phyloP scores from a whole-genome alignment of 2,888 invertebrate genomes.

The Ligdia adustata region DNA sequence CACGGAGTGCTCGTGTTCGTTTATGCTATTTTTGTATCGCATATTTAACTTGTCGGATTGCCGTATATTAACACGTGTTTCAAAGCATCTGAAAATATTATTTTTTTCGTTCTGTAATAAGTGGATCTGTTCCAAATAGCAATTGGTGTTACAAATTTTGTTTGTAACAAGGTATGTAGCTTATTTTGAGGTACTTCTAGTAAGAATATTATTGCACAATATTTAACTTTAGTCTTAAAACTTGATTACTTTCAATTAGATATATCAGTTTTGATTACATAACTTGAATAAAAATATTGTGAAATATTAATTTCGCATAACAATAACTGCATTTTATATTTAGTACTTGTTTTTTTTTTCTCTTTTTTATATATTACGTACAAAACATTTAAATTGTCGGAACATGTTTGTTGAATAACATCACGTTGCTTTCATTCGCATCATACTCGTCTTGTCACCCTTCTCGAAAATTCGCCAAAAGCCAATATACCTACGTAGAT shows the following conservation, averaged over 20 bases:
- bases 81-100: constrained; percentile 19
- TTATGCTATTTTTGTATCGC: constrained; percentile 22
- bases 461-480: constrained; percentile 3
- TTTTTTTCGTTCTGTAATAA: constrained; percentile 42
- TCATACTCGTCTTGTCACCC: background rate
- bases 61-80: constrained; percentile 18
- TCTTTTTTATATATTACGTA: background rate
- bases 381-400: constrained; percentile 17
- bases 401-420: constrained; percentile 10
- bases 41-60: constrained; percentile 16
- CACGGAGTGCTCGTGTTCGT: constrained; percentile 53
- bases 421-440: background rate
- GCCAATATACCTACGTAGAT: background rate
- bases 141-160: constrained; percentile 56
- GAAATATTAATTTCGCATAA: too few relatives aligned
- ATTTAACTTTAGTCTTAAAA: constrained; percentile 11
- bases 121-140: constrained; percentile 34
- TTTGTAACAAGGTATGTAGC: constrained; percentile 57
- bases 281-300: constrained; percentile 2
- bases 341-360: too few relatives aligned
- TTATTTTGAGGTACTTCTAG: background rate
- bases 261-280: constrained; percentile 1
- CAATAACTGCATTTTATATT: too few relatives aligned
- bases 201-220: constrained; percentile 17
- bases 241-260: too few relatives aligned